phyloP scores from a whole-genome alignment of 2,888 invertebrate species.

The Torymus auratus region DNA sequence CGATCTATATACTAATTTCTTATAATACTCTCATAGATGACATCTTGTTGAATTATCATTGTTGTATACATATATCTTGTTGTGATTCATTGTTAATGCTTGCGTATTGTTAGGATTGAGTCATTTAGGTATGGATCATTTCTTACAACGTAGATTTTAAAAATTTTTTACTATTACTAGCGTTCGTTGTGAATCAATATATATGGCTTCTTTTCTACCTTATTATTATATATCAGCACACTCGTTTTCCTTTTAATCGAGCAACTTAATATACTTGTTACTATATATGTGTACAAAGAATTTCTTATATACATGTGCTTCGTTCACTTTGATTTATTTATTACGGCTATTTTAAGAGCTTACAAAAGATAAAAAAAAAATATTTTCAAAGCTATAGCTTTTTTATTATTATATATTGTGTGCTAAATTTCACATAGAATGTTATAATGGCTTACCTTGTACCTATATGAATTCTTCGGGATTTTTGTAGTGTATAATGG shows the following conservation, averaged over 20 bases:
- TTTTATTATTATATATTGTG: not conserved
- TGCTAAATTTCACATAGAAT: conserved; percentile 7
- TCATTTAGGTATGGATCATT: conserved; percentile 77
- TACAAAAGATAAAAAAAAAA: conserved; percentile 10
- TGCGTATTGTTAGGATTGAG: conserved; percentile 77
- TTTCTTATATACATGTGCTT: conserved; percentile 46
- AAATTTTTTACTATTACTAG: conserved; percentile 72
- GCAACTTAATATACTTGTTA: conserved; percentile 18
- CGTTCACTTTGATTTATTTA: not conserved
- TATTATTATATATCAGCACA: conserved; percentile 71
- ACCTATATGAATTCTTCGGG: not conserved
- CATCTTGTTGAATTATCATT: conserved; percentile 72
- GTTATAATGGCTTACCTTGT: conserved; percentile 25
- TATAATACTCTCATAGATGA: conserved; percentile 58
- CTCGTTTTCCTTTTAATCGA: conserved; percentile 60
- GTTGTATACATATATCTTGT: conserved; percentile 76
- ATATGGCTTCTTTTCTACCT: too few species aligned
- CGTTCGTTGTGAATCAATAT: conserved; percentile 70
- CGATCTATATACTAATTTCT: conserved; percentile 64
- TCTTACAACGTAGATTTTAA: conserved; percentile 73
- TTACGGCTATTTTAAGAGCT: conserved; percentile 25
- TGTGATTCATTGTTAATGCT: conserved; percentile 78
- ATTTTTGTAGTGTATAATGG: conserved; percentile 16
- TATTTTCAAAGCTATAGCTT: conserved; percentile 4
- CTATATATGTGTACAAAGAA: conserved; percentile 17